Percentiles rank a stretch among this genome's conserved stretches.
Evolutionary conservation across 2,797 vertebrate genomes (phyloP).

Genomic region (Micropoecilia bifurca): DNA sequence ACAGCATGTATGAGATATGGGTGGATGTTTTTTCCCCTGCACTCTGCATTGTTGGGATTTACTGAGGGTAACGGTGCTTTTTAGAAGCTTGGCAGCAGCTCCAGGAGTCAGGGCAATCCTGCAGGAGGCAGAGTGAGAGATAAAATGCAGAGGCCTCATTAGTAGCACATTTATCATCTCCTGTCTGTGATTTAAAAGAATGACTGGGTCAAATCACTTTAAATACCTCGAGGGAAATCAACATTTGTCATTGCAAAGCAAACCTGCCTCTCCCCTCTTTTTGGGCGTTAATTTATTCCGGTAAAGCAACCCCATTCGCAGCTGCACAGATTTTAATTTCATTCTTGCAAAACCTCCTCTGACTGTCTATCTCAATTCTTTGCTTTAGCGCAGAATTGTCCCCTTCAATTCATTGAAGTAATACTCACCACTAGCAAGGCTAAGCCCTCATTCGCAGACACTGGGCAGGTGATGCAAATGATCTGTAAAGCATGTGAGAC

Average conservation of each 20-base stretch:
- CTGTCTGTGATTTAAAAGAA: constrained; percentile 87
- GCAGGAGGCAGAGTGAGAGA: constrained; percentile 75
- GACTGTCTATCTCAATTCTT: constrained; percentile 80
- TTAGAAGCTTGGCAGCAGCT: constrained; percentile 65
- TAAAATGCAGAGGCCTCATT: constrained; percentile 84
- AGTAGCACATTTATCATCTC: constrained; percentile 87
- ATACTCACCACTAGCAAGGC: constrained; percentile 69
- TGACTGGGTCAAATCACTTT: constrained; percentile 87
- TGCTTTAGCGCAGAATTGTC: constrained; percentile 81
- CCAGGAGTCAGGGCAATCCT: constrained; percentile 66
- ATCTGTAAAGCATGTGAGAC: constrained; percentile 77
- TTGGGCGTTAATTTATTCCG: constrained; percentile 80
- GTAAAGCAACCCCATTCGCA: constrained; percentile 70
- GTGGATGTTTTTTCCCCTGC: constrained; percentile 62
- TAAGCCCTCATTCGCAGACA: constrained; percentile 52
- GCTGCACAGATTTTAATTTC: constrained; percentile 82
- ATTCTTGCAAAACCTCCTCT: constrained; percentile 81
- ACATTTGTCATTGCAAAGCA: constrained; percentile 84
- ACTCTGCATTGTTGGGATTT: constrained; percentile 68
- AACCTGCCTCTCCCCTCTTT: constrained; percentile 75
- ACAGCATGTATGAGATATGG: constrained; percentile 70
- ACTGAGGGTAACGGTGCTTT: constrained; percentile 64
- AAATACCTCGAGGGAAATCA: constrained; percentile 87
- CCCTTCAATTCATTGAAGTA: constrained; percentile 75
- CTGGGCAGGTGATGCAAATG: constrained; percentile 76